phyloP scores from a whole-genome alignment of 2,113 vertebrate species.

The Burhinus bistriatus region DNA sequence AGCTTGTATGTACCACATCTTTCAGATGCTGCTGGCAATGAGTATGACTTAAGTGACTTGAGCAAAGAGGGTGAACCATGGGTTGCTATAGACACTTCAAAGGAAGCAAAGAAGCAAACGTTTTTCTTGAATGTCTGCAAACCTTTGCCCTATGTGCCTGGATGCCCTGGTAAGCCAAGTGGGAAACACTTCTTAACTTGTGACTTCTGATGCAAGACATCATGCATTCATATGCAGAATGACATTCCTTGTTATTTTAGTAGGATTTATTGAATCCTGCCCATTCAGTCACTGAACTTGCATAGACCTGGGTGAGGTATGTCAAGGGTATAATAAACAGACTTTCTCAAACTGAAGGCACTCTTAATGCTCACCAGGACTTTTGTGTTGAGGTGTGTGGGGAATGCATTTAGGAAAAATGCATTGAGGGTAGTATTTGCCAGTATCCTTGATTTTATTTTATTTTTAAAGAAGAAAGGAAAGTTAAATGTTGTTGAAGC shows the following conservation, averaged over 20 bases:
- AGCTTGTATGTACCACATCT: not conserved
- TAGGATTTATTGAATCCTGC: not conserved
- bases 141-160: conserved; percentile 76
- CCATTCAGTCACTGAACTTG: not conserved
- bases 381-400: not conserved
- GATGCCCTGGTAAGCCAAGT: conserved; percentile 80
- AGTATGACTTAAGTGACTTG: conserved; percentile 90
- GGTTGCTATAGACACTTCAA: conserved; percentile 82
- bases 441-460: not conserved
- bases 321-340: not conserved
- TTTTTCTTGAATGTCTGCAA: conserved; percentile 93
- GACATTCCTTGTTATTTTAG: not conserved
- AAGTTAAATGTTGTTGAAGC: not conserved
- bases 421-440: not conserved
- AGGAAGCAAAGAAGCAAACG: conserved; percentile 60
- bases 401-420: not conserved
- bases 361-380: not conserved
- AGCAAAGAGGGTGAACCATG: conserved; percentile 78
- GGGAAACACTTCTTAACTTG: not conserved
- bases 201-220: not conserved
- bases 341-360: not conserved
- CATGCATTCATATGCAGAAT: not conserved
- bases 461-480: not conserved
- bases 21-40: conserved; percentile 86
- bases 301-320: not conserved